Evolutionary conservation across 2,113 vertebrate species (phyloP), one percentile per base, ranked within the genome.

Genomic region (Dermatemys mawii): DNA sequence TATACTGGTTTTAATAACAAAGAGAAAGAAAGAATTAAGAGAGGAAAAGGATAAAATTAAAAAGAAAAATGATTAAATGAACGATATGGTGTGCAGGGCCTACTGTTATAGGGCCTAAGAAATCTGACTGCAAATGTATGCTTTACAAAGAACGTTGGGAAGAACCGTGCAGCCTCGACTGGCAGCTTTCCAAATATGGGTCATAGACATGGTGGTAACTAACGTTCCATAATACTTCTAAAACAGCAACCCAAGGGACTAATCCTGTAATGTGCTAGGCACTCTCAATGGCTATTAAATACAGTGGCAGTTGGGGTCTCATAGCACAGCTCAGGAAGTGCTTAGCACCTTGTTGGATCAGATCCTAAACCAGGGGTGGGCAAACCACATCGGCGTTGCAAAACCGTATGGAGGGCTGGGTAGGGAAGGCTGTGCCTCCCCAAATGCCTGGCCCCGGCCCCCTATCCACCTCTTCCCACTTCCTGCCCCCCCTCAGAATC

Each of bases 1-100:
- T 78, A 49, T 94, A 84, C 48, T 84, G 90, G 53, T 90, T 96
- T 96, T 90, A 97, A 96, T 96, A 94, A 92, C 95, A 96, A 94
- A 83, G 51, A 60, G 53, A 8, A 94, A 81, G 81, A 84, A 94
- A 90, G 87, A 90, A 90, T 95, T 90, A 88, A 83, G 80, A 51
- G 49, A 88, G 87, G 27, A 87, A 90, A 53, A 83, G 89, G 90
- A n/a, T 85, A 50, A 92, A 94, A 85, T 27, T 82, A 73, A 75
- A 94, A 90, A 92, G 81, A 96, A 93, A 90, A 90, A 88, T 51
- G 84, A 90, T 94, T 90, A 92, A 95, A 87, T 90, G 57, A 85
- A 89, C 93, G 38, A 86, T 86, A 93, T 73, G 78, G 63, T 8
- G 51, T 57, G 46, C 63, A 0, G 1, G 83, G 50, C 48, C 53